Base-by-base conservation (phyloP, 2,113 vertebrate species). In the Nematolebias whitei region DNA sequence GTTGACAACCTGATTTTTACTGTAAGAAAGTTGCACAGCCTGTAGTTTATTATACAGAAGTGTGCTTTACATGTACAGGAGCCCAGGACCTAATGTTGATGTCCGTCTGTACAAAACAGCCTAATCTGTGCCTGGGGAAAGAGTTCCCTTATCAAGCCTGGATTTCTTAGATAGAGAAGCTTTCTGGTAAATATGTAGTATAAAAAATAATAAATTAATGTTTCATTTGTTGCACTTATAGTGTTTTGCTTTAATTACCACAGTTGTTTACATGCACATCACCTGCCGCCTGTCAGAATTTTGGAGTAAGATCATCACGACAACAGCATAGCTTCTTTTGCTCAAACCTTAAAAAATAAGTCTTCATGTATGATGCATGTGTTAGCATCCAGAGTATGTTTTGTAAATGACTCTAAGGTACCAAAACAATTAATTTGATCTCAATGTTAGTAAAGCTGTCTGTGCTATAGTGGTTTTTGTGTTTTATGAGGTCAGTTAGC, bases 101-200 rank as follows among this genome's bases (percentile, higher is more conserved):
- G 53, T 83, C 67, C 11, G 22, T 76, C 65, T 80, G 71, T 82
- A 80, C 84, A 85, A 71, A 76, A 63, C 74, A 81, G 64, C 79
- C 80, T 83, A 63, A 76, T 74, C 74, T 86, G 82, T 85, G 83
- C 80, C 85, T 90, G 82, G 75, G 80, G 76, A 85, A 63, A 83
- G 65, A 76, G 58, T 74, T 79, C 65, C 77, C 73, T 47, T 20
- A 22, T 79, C 73, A 71, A 82, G 76, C 54, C 80, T 77, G 73
- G 85, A 77, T 76, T 84, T 73, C 68, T 49, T 85, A 85, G 70
- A 71, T 86, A 80, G 76, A 89, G n/a, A 87, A 64, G 68, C 71
- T 75, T 82, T 83, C 76, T 80, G 76, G 61, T 87, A 83, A 76
- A 85, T 82, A 85, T 88, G 78, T 89, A 86, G 88, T 67, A 82